Evolutionary conservation across 2,888 invertebrate genomes (phyloP), one percentile per base, ranked within the genome.

Genomic region (Sinodicranocentrus sp.): DNA sequence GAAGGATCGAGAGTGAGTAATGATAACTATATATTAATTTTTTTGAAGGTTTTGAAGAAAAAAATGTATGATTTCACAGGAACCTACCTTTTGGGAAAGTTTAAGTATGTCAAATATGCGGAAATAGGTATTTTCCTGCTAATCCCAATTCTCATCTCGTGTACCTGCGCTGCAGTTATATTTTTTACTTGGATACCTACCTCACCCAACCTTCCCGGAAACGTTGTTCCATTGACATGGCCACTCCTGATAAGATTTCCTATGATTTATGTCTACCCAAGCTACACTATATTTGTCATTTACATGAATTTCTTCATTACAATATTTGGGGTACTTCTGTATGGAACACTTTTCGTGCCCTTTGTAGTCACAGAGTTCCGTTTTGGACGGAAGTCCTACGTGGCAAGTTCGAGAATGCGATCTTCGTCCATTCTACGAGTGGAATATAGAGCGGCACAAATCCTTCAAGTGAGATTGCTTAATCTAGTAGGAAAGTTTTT

Each of bases 371-470:
- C 3, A 21, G 63, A 63, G 39, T 39, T 63, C 5, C 17, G 63
- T n/a, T 1, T 63, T 1, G 63, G 63, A 0, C n/a, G 33, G 17
- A 17, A n/a, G 5, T 33, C 33, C 2, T 63, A 63, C 19, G 5
- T 3, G 1, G n/a, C 33, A 2, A 17, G n/a, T 5, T 1, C 63
- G 0, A 13, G 10, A 17, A n/a, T 73, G 15, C 39, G 72, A 21
- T 10, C 44, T 1, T 61, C 72, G 3, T 2, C 8, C 13, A 61
- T 43, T 1, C 28, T 73, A 17, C 43, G 39, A 44, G 1, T 3
- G 1, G 43, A 21, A 10, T 75, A 75, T 52, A 63, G 75, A 48
- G 23, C 63, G 0, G 63, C n/a, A 5, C 75, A 75, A 52, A 19
- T 75, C 15, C 15, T 75, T 2, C 75, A 75, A 19, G n/a, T 13